These are phyloP conservation scores for Sebastes iracundus DNA, from an alignment of 2,797 vertebrate genomes.

Conservation along the genomic window DNA sequence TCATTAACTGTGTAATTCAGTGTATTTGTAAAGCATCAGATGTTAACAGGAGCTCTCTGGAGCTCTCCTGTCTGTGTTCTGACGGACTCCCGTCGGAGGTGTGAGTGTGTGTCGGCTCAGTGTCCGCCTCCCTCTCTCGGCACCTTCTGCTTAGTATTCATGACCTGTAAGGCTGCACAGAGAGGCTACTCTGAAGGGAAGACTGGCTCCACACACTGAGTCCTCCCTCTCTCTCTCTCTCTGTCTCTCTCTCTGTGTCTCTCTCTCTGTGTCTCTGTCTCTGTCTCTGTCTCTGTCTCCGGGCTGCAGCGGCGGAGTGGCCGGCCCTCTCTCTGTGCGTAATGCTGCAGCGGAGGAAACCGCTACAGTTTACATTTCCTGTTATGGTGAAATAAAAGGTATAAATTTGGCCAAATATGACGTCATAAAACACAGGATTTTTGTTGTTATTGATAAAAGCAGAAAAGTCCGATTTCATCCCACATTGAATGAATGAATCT, in stretches of 20 bases:
- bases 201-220: conserved; percentile 53
- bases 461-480: neutral
- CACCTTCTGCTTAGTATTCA: conserved; percentile 75
- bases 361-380: neutral
- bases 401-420: neutral
- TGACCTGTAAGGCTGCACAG: conserved; percentile 51
- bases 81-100: no score
- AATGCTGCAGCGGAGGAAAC: conserved; percentile 7
- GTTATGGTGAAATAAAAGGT: neutral
- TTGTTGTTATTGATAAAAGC: neutral
- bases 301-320: conserved; percentile 11
- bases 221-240: conserved; percentile 2
- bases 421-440: fast-evolving
- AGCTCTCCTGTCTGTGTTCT: neutral
- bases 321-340: conserved; percentile 25
- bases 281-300: neutral
- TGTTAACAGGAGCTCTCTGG: no score
- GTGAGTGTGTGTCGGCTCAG: neutral
- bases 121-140: conserved; percentile 5
- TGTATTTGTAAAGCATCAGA: no score
- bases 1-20: no score
- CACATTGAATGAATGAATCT: no score
- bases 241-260: no score
- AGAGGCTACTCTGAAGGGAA: conserved; percentile 61
- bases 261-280: neutral